Base-by-base conservation (phyloP, 2,888 invertebrate genomes). In the Caenorhabditis wallacei region DNA sequence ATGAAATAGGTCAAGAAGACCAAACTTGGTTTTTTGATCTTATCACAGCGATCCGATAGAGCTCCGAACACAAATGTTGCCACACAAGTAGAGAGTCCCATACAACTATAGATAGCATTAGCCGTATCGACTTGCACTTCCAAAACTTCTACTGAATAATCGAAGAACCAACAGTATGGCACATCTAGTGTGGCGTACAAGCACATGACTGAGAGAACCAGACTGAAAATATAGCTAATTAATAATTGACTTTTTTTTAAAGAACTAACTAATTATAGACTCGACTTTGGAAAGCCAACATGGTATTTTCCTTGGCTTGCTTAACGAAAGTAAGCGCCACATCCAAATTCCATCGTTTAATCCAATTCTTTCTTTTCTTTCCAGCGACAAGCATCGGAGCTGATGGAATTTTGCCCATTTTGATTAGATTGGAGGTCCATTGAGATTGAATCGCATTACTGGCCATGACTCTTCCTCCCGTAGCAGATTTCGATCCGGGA, bases 111-210 rank as follows among this genome's bases (percentile, higher is more conserved):
- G 5, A 96, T 96, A 4, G 95, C 95, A 64, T 95, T 70, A 8
- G 22, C 43, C 0, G 0, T 1, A 1, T 16, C 20, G 20, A 66
- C 70, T 0, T 7, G 0, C 1, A 70, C n/a, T 0, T 37, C 95
- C 83, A 94, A 94, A 7, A 74, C 61, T 5, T 82, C 94, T 43
- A 94, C 94, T 93, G 96, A 95, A 92, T 95, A 95, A 90, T 97
- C 96, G 71, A 95, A 95, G 84, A 97, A 94, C 93, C 96, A 97
- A 92, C 97, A 96, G 93, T 98, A 98, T 16, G 88, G 87, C 1
- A 97, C 96, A 91, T 98, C 97, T 85, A 93, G 93, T 95, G 96
- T 97, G 90, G 95, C 95, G 93, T 97, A 97, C 68, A 97, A 94
- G 70, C 97, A 94, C 88, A 96, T 70, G 0, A 82, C 79, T 8